Evolutionary conservation across 1,140 invertebrate species (phyloP).

Genomic region (Archivesica marissinica): DNA sequence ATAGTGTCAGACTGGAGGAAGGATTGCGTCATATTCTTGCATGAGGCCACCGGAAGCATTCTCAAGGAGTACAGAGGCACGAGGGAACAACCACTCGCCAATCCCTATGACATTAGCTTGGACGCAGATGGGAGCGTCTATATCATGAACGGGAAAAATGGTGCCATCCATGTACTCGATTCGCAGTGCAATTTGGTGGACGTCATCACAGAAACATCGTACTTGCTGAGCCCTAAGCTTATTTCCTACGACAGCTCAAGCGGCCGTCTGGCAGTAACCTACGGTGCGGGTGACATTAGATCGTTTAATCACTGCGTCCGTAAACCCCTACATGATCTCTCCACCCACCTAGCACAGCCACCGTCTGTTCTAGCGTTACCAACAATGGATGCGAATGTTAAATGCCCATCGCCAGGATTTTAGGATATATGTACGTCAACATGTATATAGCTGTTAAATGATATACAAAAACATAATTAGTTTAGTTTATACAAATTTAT

Average conservation of each 20-base stretch:
- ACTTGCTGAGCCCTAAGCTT: background rate
- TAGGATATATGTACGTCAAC: too few relatives aligned
- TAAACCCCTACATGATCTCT: background rate
- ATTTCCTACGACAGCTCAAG: background rate
- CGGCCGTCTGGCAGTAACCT: background rate
- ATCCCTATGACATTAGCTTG: slow-evolving; percentile 16
- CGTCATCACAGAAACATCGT: background rate
- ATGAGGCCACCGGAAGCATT: background rate
- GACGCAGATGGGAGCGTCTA: slow-evolving; percentile 4
- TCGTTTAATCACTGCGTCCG: background rate
- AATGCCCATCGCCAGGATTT: slow-evolving; percentile 7
- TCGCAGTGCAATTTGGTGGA: slow-evolving; percentile 23
- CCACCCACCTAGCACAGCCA: background rate
- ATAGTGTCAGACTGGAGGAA: slow-evolving; percentile 25
- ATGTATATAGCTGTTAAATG: too few relatives aligned
- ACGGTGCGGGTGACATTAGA: slow-evolving; percentile 10
- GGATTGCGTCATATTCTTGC: slow-evolving; percentile 16
- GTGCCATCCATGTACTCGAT: slow-evolving; percentile 9
- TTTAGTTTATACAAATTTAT: too few relatives aligned
- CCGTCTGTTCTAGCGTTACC: background rate
- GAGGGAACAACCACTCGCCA: background rate
- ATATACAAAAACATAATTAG: too few relatives aligned
- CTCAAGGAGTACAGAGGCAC: slow-evolving; percentile 10
- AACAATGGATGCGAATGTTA: background rate
- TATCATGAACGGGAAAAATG: slow-evolving; percentile 10